Evolutionary conservation across 1,140 invertebrate genomes (phyloP).

Genomic region (Philopotamus ludificatus): DNA sequence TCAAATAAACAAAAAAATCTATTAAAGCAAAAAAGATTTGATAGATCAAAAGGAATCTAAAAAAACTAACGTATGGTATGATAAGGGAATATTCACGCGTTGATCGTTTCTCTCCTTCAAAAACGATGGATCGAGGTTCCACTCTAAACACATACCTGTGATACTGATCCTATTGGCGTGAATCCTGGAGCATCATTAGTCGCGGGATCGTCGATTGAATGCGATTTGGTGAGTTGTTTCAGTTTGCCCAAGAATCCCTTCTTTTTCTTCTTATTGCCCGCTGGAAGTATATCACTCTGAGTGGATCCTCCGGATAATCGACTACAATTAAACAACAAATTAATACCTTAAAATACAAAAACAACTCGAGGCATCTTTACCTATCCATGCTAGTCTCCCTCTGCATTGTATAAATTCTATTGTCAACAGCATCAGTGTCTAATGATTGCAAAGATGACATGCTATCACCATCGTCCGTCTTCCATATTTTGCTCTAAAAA

Average conservation of each 20-base stretch:
- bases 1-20: constrained; percentile 41
- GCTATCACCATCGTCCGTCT: constrained; percentile 74
- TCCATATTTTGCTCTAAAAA: constrained; percentile 61
- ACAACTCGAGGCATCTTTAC: constrained; percentile 48
- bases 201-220: constrained; percentile 69
- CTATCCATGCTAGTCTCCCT: constrained; percentile 74
- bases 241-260: constrained; percentile 81
- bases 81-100: not conserved
- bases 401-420: constrained; percentile 57
- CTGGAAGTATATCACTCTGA: constrained; percentile 74
- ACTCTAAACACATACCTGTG: constrained; percentile 55
- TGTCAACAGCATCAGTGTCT: constrained; percentile 57
- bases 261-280: constrained; percentile 74
- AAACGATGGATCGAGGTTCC: no score
- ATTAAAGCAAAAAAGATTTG: constrained; percentile 1
- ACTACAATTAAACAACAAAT: constrained; percentile 50
- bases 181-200: constrained; percentile 53
- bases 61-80: not conserved
- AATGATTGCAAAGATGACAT: constrained; percentile 76
- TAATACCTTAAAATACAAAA: not conserved
- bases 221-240: constrained; percentile 81
- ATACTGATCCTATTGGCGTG: constrained; percentile 55
- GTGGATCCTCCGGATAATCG: constrained; percentile 80
- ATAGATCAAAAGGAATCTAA: no score
- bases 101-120: not conserved